A percentile compares a stretch with the other conserved stretches of the same genome.
phyloP scores from a whole-genome alignment of 92 coral and sea anemone genomes.

The Parazoanthus swiftii region DNA sequence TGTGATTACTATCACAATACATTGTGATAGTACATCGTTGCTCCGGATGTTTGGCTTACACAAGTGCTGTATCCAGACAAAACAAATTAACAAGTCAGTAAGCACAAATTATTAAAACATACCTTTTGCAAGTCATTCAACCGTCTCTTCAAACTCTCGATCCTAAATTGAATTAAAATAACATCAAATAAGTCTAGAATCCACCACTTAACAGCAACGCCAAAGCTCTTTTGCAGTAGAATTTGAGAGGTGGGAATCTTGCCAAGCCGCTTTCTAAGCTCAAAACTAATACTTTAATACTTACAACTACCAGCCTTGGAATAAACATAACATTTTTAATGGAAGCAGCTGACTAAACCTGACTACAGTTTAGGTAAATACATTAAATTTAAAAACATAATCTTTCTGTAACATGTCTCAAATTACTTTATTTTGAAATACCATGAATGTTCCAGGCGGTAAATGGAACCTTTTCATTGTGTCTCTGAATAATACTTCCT shows the following conservation, averaged over 20 bases:
- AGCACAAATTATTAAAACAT: neutral
- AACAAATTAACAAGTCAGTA: neutral
- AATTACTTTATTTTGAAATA: constrained; percentile 35
- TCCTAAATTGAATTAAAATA: constrained; percentile 1
- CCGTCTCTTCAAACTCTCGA: neutral
- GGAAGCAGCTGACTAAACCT: too few relatives aligned
- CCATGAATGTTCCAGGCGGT: constrained; percentile 60
- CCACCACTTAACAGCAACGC: neutral
- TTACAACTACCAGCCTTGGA: too few relatives aligned
- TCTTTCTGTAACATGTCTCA: constrained; percentile 41
- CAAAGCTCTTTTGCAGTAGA: neutral
- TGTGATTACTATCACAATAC: neutral
- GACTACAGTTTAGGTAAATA: too few relatives aligned
- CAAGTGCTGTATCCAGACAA: neutral
- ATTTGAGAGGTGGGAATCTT: too few relatives aligned
- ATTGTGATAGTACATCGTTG: neutral
- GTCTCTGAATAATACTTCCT: constrained; percentile 3
- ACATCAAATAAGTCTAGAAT: neutral
- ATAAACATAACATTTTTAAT: too few relatives aligned
- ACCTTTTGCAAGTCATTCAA: neutral
- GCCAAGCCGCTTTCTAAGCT: too few relatives aligned
- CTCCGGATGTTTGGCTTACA: neutral
- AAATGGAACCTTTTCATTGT: constrained; percentile 32
- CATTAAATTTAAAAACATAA: neutral
- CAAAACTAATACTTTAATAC: too few relatives aligned